These are phyloP conservation scores for Thecocarcelia acutangulata DNA, from an alignment of 2,888 invertebrate species.

Conservation along the genomic window DNA sequence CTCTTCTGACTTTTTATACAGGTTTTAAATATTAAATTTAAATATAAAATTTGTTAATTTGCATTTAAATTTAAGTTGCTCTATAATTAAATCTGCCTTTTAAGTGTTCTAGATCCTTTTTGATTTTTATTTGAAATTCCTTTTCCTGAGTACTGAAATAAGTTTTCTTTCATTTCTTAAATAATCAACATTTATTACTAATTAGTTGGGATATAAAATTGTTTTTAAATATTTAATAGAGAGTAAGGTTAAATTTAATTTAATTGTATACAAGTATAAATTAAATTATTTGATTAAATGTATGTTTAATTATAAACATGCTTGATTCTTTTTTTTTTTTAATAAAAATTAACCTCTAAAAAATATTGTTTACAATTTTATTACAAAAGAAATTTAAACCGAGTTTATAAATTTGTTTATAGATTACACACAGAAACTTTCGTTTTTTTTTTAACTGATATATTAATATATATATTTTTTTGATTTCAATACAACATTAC, in stretches of 20 bases:
- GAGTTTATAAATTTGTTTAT: conserved; percentile 18
- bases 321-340: conserved; percentile 31
- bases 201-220: conserved; percentile 35
- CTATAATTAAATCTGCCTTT: no score
- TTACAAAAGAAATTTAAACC: conserved; percentile 43
- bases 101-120: no score
- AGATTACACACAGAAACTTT: conserved; percentile 19
- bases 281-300: conserved; percentile 1
- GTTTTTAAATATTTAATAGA: conserved; percentile 34
- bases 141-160: conserved; percentile 7
- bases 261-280: conserved; percentile 25
- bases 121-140: no score
- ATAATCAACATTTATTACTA: conserved; percentile 59
- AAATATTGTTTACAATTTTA: conserved; percentile 47
- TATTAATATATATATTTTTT: conserved; percentile 20
- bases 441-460: conserved; percentile 5
- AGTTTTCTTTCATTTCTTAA: neutral
- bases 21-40: no score
- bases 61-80: no score
- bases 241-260: conserved; percentile 37
- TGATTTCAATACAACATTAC: conserved; percentile 32
- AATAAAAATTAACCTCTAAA: conserved; percentile 41
- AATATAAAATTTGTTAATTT: no score
- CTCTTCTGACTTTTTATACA: no score
- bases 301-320: conserved; percentile 49